Evolutionary conservation across 2,888 invertebrate genomes (phyloP).

Genomic region (Amphipyra tragopoginis): DNA sequence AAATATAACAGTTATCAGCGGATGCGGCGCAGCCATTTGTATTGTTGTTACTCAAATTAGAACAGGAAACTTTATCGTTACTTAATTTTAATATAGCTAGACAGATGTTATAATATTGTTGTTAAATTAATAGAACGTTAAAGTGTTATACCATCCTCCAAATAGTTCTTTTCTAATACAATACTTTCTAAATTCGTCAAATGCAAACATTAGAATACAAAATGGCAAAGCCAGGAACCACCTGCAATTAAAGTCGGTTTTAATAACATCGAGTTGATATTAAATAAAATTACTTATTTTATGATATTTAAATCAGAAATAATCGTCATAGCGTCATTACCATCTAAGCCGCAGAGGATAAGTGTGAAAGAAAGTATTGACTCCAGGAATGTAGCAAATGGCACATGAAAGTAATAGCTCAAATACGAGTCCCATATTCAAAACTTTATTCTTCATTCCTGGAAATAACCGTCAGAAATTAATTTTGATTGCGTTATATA

Average conservation of each 20-base stretch:
- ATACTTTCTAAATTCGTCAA: slow-evolving; percentile 93
- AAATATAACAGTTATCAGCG: slow-evolving; percentile 40
- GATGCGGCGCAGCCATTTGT: slow-evolving; percentile 13
- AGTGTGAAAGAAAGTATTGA: slow-evolving; percentile 89
- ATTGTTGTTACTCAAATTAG: slow-evolving; percentile 25
- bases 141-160: slow-evolving; percentile 79
- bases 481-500: slow-evolving; percentile 31
- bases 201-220: slow-evolving; percentile 91
- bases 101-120: not conserved
- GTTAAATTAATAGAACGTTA: slow-evolving; percentile 75
- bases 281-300: no score
- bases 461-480: slow-evolving; percentile 85
- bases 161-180: slow-evolving; percentile 88
- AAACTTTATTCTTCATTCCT: slow-evolving; percentile 92
- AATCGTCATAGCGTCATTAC: slow-evolving; percentile 57
- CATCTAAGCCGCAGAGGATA: slow-evolving; percentile 88
- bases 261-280: not conserved
- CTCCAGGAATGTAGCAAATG: slow-evolving; percentile 92
- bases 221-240: slow-evolving; percentile 94
- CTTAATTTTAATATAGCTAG: not conserved
- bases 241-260: slow-evolving; percentile 77
- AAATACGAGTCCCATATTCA: slow-evolving; percentile 92
- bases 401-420: slow-evolving; percentile 91
- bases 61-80: slow-evolving; percentile 23
- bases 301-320: not conserved